Conservation (phyloP, 92 coral and sea anemone genomes). For the Actinostola sp. region DNA sequence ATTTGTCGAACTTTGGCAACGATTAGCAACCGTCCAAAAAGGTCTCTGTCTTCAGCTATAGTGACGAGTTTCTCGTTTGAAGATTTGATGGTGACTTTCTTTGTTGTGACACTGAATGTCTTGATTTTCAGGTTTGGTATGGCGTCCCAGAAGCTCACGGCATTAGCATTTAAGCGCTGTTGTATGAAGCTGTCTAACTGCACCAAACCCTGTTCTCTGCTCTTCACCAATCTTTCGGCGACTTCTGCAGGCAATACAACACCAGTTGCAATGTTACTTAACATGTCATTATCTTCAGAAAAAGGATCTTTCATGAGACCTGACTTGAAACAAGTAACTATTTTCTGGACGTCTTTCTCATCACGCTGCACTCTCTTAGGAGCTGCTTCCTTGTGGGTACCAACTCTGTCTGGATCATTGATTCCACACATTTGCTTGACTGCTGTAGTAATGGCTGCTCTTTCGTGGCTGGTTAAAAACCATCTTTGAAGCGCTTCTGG, state of each 20-base stretch:
- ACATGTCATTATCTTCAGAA: not conserved
- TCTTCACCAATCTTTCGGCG: conserved; percentile 8
- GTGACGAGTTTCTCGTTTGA: conserved; percentile 29
- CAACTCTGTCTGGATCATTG: not conserved
- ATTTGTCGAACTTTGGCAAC: conserved; percentile 42
- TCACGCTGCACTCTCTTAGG: conserved; percentile 37
- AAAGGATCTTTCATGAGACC: conserved; percentile 40
- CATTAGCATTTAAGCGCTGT: not conserved
- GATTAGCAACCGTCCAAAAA: conserved; percentile 48
- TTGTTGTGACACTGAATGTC: conserved; percentile 12
- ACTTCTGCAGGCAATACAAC: conserved; percentile 34
- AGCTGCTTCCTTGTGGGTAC: conserved; percentile 51
- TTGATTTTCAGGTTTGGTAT: not conserved
- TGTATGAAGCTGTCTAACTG: too few species aligned
- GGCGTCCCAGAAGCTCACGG: not conserved
- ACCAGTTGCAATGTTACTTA: conserved; percentile 45
- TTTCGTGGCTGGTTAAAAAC: conserved; percentile 58
- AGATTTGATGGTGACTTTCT: conserved; percentile 5
- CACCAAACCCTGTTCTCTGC: not conserved
- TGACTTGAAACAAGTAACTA: conserved; percentile 35
- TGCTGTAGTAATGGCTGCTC: conserved; percentile 54
- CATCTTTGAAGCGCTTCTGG: conserved; percentile 61
- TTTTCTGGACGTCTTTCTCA: conserved; percentile 42
- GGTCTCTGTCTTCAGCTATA: conserved; percentile 37
- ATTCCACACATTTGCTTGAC: conserved; percentile 38